Conservation (phyloP, 2,888 invertebrate genomes). For the Scaptodrosophila latifasciaeformis region DNA sequence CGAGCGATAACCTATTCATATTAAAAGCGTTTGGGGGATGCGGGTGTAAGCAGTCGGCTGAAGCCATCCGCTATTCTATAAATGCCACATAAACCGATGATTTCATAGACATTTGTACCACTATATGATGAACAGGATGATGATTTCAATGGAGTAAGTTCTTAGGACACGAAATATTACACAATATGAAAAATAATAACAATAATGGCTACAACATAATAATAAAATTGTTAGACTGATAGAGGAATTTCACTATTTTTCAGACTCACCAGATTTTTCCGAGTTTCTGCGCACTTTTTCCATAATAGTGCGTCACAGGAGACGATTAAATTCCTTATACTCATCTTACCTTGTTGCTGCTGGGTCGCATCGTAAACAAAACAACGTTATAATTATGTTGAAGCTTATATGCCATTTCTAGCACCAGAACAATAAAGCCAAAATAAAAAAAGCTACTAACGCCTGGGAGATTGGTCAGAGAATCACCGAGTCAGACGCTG, state of each 20-base stretch:
- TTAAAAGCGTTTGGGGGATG: neutral
- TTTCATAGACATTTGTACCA: conserved; percentile 70
- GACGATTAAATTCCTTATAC: too few species aligned
- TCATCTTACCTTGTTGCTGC: too few species aligned
- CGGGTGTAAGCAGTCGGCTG: conserved; percentile 28
- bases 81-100: conserved; percentile 64
- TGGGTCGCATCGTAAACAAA: conserved; percentile 42
- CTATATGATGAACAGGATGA: too few species aligned
- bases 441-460: too few species aligned
- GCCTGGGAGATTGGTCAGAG: neutral
- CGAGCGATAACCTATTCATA: too few species aligned
- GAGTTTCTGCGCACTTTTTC: conserved; percentile 40
- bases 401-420: conserved; percentile 67
- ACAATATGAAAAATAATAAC: conserved; percentile 52
- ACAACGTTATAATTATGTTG: conserved; percentile 66
- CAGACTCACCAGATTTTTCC: conserved; percentile 5
- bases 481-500: too few species aligned
- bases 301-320: conserved; percentile 12
- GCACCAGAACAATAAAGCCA: conserved; percentile 42
- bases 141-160: too few species aligned
- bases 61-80: too few species aligned
- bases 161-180: neutral
- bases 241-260: conserved; percentile 31
- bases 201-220: conserved; percentile 55
- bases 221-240: conserved; percentile 64